A percentile compares a stretch with the other conserved stretches of the same genome.
Conservation (phyloP, 2,113 vertebrate genomes). For the Nettapus auritus region DNA sequence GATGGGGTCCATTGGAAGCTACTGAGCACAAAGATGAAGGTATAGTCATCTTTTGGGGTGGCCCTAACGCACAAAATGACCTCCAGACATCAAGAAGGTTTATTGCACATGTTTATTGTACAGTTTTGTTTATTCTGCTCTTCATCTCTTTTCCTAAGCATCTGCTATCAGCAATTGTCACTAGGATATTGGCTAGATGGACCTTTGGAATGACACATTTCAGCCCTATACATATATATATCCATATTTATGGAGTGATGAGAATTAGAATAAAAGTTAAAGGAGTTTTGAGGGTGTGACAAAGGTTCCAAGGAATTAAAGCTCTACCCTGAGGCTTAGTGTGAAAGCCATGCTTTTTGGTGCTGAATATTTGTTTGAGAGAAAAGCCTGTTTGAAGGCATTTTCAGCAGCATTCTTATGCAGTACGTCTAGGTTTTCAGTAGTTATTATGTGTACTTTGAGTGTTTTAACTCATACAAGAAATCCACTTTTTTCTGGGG, state of each 20-base stretch:
- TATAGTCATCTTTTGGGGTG: not conserved
- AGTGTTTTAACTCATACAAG: too few relatives aligned
- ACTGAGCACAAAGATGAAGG: not conserved
- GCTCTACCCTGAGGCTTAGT: too few relatives aligned
- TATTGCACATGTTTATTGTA: not conserved
- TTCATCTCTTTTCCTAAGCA: not conserved
- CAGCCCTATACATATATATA: not conserved
- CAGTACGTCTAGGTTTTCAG: too few relatives aligned
- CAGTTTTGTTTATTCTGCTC: not conserved
- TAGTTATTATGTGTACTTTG: too few relatives aligned
- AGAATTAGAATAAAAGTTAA: too few relatives aligned
- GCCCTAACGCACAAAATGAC: not conserved
- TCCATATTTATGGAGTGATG: not conserved
- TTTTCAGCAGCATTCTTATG: too few relatives aligned
- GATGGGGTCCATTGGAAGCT: not conserved
- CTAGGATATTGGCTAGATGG: not conserved
- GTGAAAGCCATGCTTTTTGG: too few relatives aligned
- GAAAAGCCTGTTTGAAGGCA: too few relatives aligned
- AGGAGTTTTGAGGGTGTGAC: too few relatives aligned
- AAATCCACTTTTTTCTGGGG: too few relatives aligned
- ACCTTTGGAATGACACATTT: not conserved
- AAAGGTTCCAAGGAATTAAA: too few relatives aligned
- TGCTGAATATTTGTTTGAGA: too few relatives aligned
- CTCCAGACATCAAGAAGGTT: not conserved
- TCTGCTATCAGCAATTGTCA: not conserved